Percentiles rank a stretch among this genome's conserved stretches.
Conservation (phyloP, 1,140 invertebrate genomes). For the Philopotamus ludificatus region DNA sequence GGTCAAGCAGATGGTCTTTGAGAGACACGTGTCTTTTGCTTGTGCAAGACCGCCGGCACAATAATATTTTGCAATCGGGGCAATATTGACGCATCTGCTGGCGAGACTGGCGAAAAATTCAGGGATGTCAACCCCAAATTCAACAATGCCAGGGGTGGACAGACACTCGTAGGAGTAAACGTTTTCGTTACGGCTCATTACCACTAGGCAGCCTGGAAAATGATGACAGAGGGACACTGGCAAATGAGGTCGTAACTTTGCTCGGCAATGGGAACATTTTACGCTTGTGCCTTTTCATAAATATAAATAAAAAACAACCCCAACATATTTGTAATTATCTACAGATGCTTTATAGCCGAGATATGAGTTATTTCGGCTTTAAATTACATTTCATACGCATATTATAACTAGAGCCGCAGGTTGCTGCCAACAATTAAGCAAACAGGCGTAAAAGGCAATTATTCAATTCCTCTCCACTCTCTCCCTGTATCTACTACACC, state of each 20-base stretch:
- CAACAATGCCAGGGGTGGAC: background rate
- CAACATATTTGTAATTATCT: too few relatives aligned
- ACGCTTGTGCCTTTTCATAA: background rate
- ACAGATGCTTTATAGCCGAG: too few relatives aligned
- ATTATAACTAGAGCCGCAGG: conserved; percentile 20
- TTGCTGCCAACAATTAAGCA: conserved; percentile 23
- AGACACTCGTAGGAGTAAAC: conserved; percentile 17
- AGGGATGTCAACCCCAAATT: background rate
- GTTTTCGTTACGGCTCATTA: conserved; percentile 36
- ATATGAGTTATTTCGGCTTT: conserved; percentile 33
- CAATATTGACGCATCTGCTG: background rate
- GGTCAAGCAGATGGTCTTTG: background rate
- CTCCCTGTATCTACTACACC: too few relatives aligned
- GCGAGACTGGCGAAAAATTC: background rate
- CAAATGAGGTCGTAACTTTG: conserved; percentile 2
- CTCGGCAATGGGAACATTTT: background rate
- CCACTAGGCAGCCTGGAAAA: conserved; percentile 33
- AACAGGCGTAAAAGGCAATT: conserved; percentile 28
- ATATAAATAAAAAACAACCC: too few relatives aligned
- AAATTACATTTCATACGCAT: conserved; percentile 33
- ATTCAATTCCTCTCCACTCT: conserved; percentile 21
- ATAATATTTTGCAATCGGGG: background rate
- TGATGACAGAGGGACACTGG: conserved; percentile 18
- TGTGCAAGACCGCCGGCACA: too few relatives aligned
- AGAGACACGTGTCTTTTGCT: too few relatives aligned